Percentiles rank a stretch among this genome's conserved stretches.
These are phyloP conservation scores for Nycteola revayana DNA, from an alignment of 2,888 invertebrate species.

Conservation along the genomic window DNA sequence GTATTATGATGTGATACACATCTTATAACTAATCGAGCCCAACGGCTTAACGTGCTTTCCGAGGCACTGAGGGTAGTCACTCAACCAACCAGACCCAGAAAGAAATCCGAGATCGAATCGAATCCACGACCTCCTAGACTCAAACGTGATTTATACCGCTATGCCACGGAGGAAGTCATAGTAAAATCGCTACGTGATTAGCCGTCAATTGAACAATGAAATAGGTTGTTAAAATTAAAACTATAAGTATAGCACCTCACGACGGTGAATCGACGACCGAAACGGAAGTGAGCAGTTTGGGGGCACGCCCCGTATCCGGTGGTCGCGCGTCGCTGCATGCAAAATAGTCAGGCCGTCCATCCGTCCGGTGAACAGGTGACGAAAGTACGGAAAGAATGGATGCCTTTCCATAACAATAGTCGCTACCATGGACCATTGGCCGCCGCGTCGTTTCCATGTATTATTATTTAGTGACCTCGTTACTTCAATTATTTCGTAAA, in stretches of 20 bases:
- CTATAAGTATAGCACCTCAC: slow-evolving; percentile 31
- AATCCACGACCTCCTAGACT: too few species aligned
- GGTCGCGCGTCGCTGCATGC: slow-evolving; percentile 74
- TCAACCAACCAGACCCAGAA: too few species aligned
- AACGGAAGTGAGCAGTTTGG: slow-evolving; percentile 73
- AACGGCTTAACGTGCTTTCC: too few species aligned
- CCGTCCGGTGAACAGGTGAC: slow-evolving; percentile 45
- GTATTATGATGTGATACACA: too few species aligned
- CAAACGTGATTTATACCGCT: too few species aligned
- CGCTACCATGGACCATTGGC: slow-evolving; percentile 14
- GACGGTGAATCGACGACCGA: slow-evolving; percentile 29
- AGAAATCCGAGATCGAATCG: too few species aligned
- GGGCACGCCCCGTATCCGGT: slow-evolving; percentile 71
- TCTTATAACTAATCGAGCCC: too few species aligned
- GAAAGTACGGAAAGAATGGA: slow-evolving; percentile 34
- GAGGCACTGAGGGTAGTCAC: too few species aligned
- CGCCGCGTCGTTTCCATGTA: slow-evolving; percentile 9
- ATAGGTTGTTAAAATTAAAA: slow-evolving; percentile 25
- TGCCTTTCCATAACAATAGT: slow-evolving; percentile 20
- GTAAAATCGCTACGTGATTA: too few species aligned
- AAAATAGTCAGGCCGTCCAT: slow-evolving; percentile 51
- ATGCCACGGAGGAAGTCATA: too few species aligned
- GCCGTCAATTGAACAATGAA: too few species aligned
- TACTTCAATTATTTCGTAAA: too few species aligned
- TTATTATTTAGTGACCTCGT: slow-evolving; percentile 1